These are phyloP conservation scores for Erythrolamprus reginae DNA, from an alignment of 2,113 vertebrate genomes.

Conservation along the genomic window DNA sequence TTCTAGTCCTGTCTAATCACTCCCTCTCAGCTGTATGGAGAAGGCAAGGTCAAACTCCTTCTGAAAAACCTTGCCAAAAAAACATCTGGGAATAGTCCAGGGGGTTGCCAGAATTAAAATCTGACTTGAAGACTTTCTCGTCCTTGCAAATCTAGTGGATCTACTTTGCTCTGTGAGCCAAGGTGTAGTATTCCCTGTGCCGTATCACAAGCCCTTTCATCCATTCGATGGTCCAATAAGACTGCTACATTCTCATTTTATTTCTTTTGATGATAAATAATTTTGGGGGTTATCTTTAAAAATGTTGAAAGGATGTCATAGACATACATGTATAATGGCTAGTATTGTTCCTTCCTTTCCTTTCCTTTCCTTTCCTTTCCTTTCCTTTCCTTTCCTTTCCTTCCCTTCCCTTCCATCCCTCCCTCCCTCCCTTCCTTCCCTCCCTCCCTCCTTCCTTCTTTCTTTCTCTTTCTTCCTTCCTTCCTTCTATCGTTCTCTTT, in stretches of 20 bases:
- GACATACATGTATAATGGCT: not conserved
- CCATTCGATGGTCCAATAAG: not conserved
- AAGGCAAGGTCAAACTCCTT: not conserved
- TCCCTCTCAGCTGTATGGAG: not conserved
- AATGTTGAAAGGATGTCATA: not conserved
- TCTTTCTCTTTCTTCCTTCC: no score
- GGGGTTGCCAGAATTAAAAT: not conserved
- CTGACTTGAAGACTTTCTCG: not conserved
- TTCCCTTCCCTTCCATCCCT: no score
- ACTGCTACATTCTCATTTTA: not conserved
- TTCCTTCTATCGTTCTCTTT: no score
- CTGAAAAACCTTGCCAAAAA: not conserved
- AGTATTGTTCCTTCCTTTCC: not conserved
- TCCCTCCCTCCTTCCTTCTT: no score
- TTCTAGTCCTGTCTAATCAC: not conserved
- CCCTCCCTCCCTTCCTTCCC: no score
- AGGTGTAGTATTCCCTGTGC: not conserved
- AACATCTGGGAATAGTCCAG: not conserved
- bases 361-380: accelerated
- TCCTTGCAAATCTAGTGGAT: not conserved
- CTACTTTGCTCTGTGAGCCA: not conserved
- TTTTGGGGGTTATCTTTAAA: not conserved
- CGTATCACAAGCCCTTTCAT: not conserved
- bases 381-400: no score
- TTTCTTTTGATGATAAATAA: not conserved